phyloP scores from a whole-genome alignment of 92 coral and sea anemone genomes.

The Anthopleura xanthogrammica region DNA sequence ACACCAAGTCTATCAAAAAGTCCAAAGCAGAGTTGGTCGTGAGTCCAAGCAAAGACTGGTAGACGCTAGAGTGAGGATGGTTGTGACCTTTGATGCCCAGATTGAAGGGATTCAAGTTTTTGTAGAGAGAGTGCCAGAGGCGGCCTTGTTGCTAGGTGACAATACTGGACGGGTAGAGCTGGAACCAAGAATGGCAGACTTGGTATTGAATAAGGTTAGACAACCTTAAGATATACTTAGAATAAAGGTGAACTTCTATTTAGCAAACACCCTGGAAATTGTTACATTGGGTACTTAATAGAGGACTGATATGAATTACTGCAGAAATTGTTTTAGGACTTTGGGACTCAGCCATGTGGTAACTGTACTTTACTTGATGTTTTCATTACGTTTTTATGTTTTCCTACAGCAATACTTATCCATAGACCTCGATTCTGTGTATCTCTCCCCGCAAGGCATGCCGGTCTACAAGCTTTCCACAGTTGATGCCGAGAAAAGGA shows the following conservation, averaged over 20 bases:
- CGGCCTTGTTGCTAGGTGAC: conserved; percentile 80
- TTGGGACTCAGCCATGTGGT: too few relatives aligned
- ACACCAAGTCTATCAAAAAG: conserved; percentile 76
- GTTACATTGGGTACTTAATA: too few relatives aligned
- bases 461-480: conserved; percentile 98
- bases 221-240: too few relatives aligned
- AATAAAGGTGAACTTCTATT: too few relatives aligned
- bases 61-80: conserved; percentile 80
- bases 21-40: conserved; percentile 87
- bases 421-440: conserved; percentile 92
- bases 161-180: conserved; percentile 80
- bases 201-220: conserved; percentile 58
- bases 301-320: too few relatives aligned
- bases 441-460: conserved; percentile 65
- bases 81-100: conserved; percentile 73
- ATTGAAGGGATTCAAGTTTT: conserved; percentile 57
- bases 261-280: too few relatives aligned
- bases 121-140: conserved; percentile 84
- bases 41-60: conserved; percentile 83
- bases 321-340: too few relatives aligned
- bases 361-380: background rate
- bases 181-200: conserved; percentile 65
- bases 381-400: background rate
- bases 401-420: conserved; percentile 75
- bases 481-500: conserved; percentile 79